Evolutionary conservation across 2,797 vertebrate genomes (phyloP).

Genomic region (Rhincodon typus): DNA sequence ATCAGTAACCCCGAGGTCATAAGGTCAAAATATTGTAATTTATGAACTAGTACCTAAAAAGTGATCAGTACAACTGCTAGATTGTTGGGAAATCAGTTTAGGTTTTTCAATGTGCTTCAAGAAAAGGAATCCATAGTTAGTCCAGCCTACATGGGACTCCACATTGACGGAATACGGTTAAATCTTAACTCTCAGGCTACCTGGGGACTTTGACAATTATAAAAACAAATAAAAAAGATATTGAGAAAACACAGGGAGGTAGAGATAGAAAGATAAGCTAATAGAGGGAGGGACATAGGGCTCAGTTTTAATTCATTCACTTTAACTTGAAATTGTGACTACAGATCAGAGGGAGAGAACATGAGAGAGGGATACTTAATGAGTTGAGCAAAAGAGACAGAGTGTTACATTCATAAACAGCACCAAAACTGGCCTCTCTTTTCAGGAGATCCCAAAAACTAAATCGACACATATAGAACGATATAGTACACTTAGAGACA

Average conservation of each 20-base stretch:
- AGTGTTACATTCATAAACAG: too few species aligned
- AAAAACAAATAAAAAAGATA: not conserved
- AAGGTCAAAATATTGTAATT: not conserved
- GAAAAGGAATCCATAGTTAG: not conserved
- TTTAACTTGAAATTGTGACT: too few species aligned
- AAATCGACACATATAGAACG: not conserved
- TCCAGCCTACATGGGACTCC: not conserved
- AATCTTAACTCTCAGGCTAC: not conserved
- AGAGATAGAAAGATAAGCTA: not conserved
- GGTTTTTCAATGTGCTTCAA: not conserved
- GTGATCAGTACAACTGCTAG: not conserved
- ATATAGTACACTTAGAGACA: too few species aligned
- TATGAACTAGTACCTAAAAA: not conserved
- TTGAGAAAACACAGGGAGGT: not conserved
- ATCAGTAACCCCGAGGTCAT: not conserved
- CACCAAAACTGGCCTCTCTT: not conserved
- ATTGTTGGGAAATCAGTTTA: not conserved
- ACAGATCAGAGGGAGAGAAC: not conserved
- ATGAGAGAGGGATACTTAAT: too few species aligned
- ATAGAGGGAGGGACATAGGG: not conserved
- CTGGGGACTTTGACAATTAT: not conserved
- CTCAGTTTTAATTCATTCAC: too few species aligned
- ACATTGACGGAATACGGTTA: not conserved
- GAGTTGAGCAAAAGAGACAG: not conserved
- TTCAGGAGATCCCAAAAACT: not conserved